Percentiles rank a stretch among this genome's conserved stretches.
Evolutionary conservation across 23 tunicate species (phyloP).

Genomic region (Halocynthia roretzi): DNA sequence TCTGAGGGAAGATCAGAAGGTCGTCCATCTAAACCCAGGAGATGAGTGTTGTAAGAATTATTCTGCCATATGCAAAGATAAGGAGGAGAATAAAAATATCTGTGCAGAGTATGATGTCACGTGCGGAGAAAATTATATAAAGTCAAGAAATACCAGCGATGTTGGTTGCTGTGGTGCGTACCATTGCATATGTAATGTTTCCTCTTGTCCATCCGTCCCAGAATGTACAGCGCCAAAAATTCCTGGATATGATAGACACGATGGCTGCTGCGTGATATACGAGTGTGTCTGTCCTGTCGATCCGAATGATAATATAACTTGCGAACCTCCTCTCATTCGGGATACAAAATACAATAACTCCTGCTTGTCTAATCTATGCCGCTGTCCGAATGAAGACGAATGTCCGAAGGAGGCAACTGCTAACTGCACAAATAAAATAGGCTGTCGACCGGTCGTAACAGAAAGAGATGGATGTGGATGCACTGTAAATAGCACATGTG

Average conservation of each 20-base stretch:
- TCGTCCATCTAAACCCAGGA: not conserved
- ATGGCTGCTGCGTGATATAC: constrained; percentile 21
- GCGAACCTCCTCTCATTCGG: constrained; percentile 18
- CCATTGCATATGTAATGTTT: constrained; percentile 25
- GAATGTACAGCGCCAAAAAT: constrained; percentile 23
- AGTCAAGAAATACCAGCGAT: constrained; percentile 6
- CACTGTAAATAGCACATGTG: constrained; percentile 21
- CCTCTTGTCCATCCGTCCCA: constrained; percentile 11
- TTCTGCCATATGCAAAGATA: constrained; percentile 18
- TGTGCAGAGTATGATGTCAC: constrained; percentile 14
- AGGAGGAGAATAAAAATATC: not conserved
- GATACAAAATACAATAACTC: constrained; percentile 4
- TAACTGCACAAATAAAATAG: constrained; percentile 28
- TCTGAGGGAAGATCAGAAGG: constrained; percentile 11
- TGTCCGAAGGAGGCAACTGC: constrained; percentile 28
- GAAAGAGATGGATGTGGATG: constrained; percentile 48
- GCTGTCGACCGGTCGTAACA: constrained; percentile 28
- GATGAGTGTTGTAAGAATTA: constrained; percentile 32
- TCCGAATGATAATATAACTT: constrained; percentile 9
- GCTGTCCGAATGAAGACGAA: constrained; percentile 24
- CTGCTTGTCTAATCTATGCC: constrained; percentile 33
- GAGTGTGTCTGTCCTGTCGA: constrained; percentile 32
- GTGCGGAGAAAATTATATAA: constrained; percentile 15
- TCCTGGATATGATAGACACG: not conserved
- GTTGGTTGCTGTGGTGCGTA: constrained; percentile 26